Conservation (phyloP, 2,888 invertebrate genomes). For the Acrobasis repandana region DNA sequence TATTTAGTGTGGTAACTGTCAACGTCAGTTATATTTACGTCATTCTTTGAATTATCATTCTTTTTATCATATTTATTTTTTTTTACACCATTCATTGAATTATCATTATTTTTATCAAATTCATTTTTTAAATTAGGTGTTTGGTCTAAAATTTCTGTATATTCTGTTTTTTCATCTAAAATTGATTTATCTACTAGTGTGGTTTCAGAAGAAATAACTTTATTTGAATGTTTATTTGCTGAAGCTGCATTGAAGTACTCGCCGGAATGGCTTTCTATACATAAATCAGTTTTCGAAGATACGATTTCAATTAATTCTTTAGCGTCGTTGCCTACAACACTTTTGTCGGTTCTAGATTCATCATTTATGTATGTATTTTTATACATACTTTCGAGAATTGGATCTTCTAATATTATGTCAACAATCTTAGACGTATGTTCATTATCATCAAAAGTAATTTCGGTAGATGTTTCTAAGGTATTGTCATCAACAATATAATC, state of each 20-base stretch:
- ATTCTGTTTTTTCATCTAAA: not conserved
- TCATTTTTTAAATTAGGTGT: not conserved
- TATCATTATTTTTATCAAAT: not conserved
- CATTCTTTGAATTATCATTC: not conserved
- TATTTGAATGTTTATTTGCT: not conserved
- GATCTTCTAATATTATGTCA: not conserved
- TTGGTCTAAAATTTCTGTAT: not conserved
- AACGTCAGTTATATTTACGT: no score
- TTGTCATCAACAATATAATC: not conserved
- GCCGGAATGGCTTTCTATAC: not conserved
- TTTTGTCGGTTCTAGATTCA: not conserved
- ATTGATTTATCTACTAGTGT: not conserved
- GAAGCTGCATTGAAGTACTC: not conserved
- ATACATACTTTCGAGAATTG: not conserved
- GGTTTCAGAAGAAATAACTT: not conserved
- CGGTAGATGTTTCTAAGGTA: not conserved
- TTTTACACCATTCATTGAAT: no score
- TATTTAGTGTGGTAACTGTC: no score
- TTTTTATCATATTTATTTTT: not conserved
- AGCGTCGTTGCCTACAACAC: not conserved
- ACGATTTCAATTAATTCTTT: not conserved
- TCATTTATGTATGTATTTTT: not conserved
- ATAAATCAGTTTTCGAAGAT: not conserved
- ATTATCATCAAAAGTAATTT: not conserved
- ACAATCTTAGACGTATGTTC: no score